Evolutionary conservation across 1,140 invertebrate genomes (phyloP), one percentile per base, ranked within the genome.

Genomic region (Druon quercuslanigerum): DNA sequence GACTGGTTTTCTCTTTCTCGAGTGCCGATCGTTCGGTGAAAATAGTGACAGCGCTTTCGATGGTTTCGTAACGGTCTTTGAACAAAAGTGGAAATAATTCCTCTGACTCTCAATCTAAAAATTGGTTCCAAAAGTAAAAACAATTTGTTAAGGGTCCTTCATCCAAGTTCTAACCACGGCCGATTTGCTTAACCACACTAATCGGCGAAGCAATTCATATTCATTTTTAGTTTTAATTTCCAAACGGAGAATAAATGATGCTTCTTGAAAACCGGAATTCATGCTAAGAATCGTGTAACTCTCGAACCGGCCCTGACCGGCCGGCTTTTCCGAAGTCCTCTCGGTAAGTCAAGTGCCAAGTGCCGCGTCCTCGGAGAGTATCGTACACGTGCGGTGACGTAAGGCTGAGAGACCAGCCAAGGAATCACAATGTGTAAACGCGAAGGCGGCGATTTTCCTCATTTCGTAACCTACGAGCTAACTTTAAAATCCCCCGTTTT

Each of bases 21-120:
- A 33, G 8, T 66, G 25, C 20, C 79, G 79, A 83, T 80, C 78
- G 75, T 57, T 70, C 66, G 75, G 74, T 82, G 80, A 83, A 82
- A 83, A 82, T 80, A 81, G 80, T 77, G 80, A 80, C 82, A 82
- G 78, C 75, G 78, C 77, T 83, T 83, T 78, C 75, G 75, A 78
- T 79, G 76, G 77, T 83, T 81, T 83, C 79, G 82, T 81, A 83
- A 83, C 77, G 60, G 25, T 16, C 14, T 57, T 7, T 16, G n/a
- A 66, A 66, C 60, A 46, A 66, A 66, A 66, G 20, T 66, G 25
- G 60, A 40, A 66, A 40, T 66, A 12, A 57, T 20, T 19, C 14
- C 14, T 19, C 2, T 60, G 57, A 60, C 57, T 60, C 40, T 60
- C 57, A 9, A 20, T 3, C 4, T 14, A 33, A 60, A 6, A 7